Conservation (phyloP, 2,888 invertebrate genomes). For the Lamellibrachia columna region DNA sequence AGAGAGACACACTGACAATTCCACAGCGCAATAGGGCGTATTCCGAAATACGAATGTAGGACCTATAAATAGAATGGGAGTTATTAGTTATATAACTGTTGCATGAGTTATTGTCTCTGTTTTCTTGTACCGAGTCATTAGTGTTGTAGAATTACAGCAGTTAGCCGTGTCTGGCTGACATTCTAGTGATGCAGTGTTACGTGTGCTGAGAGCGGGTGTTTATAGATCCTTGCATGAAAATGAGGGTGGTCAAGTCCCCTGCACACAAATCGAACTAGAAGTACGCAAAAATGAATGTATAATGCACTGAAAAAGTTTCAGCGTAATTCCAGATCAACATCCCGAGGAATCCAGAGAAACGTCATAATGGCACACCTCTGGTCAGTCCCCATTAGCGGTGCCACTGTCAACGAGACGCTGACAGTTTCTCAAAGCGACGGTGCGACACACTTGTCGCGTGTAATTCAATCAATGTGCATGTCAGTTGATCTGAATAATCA, state of each 20-base stretch:
- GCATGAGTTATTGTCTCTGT: background rate
- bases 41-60: background rate
- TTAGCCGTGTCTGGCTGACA: background rate
- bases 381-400: background rate
- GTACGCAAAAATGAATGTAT: too few species aligned
- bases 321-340: too few species aligned
- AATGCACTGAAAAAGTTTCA: too few species aligned
- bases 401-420: background rate
- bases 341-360: too few species aligned
- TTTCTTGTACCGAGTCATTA: background rate
- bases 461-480: background rate
- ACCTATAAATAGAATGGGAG: background rate
- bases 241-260: too few species aligned
- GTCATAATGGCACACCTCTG: background rate
- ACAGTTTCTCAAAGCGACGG: background rate
- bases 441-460: background rate
- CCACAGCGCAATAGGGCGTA: background rate
- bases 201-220: too few species aligned
- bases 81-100: background rate
- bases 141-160: background rate
- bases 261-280: too few species aligned
- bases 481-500: background rate
- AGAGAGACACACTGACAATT: background rate
- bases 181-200: too few species aligned
- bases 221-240: too few species aligned